These are phyloP conservation scores for Drosophila chauvacae DNA, from an alignment of 1,140 invertebrate species.

Conservation along the genomic window DNA sequence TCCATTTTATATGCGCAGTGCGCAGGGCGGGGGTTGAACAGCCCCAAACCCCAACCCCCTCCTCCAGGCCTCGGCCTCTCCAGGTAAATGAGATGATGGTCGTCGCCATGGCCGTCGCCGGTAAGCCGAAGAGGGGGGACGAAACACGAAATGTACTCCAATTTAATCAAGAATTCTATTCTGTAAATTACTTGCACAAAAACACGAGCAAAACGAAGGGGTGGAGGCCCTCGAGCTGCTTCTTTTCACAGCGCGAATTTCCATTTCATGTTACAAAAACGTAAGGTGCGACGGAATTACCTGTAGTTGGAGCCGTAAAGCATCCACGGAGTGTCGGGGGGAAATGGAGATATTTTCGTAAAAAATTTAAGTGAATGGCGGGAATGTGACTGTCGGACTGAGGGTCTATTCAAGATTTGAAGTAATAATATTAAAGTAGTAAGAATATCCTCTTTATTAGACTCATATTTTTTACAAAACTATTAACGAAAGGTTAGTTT, in stretches of 20 bases:
- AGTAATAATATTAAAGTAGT: not conserved
- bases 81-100: constrained; percentile 70
- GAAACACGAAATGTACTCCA: constrained; percentile 77
- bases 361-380: not conserved
- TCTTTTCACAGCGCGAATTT: constrained; percentile 55
- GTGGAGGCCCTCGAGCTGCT: constrained; percentile 1
- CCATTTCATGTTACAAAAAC: constrained; percentile 65
- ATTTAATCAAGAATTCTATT: constrained; percentile 83
- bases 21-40: constrained; percentile 12
- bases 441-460: not conserved
- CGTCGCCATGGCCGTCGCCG: constrained; percentile 48
- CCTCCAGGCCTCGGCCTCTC: not conserved
- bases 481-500: not conserved
- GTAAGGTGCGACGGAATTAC: constrained; percentile 45
- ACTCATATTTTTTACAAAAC: not conserved
- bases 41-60: not conserved
- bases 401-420: not conserved
- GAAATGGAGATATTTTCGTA: constrained; percentile 7
- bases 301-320: constrained; percentile 45
- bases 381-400: constrained; percentile 1
- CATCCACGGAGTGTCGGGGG: not conserved
- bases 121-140: constrained; percentile 50
- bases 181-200: constrained; percentile 81
- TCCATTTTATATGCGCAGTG: constrained; percentile 67
- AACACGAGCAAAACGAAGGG: constrained; percentile 45